A percentile compares a stretch with the other conserved stretches of the same genome.
Conservation (phyloP, 2,113 vertebrate species). For the Ginglymostoma cirratum region DNA sequence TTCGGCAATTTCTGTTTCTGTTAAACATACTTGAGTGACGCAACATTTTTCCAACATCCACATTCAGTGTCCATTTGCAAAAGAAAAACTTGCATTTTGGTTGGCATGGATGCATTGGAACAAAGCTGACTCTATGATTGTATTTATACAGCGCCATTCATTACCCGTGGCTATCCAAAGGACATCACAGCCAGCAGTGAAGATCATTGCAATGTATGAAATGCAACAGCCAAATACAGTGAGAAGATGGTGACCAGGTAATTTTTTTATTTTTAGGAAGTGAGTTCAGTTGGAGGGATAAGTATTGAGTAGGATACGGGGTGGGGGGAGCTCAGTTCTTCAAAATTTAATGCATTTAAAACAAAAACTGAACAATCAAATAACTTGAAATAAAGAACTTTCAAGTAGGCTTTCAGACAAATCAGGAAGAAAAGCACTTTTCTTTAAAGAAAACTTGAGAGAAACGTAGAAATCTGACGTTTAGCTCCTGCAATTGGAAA, state of each 20-base stretch:
- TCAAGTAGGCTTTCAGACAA: background rate
- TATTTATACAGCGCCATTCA: background rate
- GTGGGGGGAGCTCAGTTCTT: background rate
- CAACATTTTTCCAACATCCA: background rate
- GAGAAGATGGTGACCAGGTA: background rate
- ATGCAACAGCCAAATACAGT: background rate
- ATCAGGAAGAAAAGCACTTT: background rate
- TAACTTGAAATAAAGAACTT: background rate
- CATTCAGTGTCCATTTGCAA: background rate
- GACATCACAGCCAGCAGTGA: background rate
- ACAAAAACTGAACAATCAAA: background rate
- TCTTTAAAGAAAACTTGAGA: background rate
- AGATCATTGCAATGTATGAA: background rate
- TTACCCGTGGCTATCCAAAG: background rate
- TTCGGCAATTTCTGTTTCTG: too few species aligned
- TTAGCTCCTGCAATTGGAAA: background rate
- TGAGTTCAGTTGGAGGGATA: background rate
- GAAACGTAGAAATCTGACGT: background rate
- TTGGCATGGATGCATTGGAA: too few species aligned
- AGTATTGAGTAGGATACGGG: background rate
- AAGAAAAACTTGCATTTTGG: background rate
- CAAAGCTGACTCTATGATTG: too few species aligned
- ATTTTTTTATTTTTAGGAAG: background rate
- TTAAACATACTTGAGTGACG: background rate
- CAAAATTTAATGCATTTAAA: background rate